Conservation (phyloP, 2,113 vertebrate genomes). For the Meriones unguiculatus region DNA sequence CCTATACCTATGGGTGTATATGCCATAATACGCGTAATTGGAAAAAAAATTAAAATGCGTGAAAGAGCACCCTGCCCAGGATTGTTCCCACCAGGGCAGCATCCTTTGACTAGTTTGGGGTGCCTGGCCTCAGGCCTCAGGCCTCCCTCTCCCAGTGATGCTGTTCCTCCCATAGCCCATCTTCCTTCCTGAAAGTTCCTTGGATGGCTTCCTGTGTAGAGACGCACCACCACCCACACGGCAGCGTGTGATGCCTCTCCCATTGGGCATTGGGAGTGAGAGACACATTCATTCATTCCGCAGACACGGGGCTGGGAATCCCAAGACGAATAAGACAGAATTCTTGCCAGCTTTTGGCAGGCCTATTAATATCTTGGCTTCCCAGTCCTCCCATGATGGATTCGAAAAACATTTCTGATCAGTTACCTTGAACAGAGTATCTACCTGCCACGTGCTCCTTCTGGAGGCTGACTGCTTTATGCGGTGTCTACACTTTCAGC, state of each 20-base stretch:
- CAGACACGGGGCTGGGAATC: not conserved
- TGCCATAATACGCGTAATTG: not conserved
- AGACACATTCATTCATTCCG: conserved; percentile 16
- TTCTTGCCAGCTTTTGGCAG: conserved; percentile 46
- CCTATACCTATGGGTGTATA: not conserved
- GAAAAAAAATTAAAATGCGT: not conserved
- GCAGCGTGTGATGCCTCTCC: not conserved
- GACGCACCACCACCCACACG: accelerated
- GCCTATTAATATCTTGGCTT: conserved; percentile 62
- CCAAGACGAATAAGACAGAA: conserved; percentile 19
- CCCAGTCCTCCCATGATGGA: not conserved
- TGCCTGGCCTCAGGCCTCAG: not conserved
- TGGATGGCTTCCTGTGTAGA: not conserved
- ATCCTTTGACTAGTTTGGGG: not conserved
- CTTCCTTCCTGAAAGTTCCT: not conserved
- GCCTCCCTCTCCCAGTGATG: no score
- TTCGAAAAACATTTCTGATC: conserved; percentile 59
- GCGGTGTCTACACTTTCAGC: conserved; percentile 35
- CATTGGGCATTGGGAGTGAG: not conserved
- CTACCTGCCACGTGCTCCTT: conserved; percentile 54
- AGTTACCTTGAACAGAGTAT: conserved; percentile 63
- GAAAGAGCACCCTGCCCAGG: not conserved
- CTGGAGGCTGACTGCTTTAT: conserved; percentile 48
- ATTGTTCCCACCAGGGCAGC: accelerated
- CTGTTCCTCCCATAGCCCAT: not conserved